Conservation (phyloP, 2,888 invertebrate genomes). For the Leucoma salicis region DNA sequence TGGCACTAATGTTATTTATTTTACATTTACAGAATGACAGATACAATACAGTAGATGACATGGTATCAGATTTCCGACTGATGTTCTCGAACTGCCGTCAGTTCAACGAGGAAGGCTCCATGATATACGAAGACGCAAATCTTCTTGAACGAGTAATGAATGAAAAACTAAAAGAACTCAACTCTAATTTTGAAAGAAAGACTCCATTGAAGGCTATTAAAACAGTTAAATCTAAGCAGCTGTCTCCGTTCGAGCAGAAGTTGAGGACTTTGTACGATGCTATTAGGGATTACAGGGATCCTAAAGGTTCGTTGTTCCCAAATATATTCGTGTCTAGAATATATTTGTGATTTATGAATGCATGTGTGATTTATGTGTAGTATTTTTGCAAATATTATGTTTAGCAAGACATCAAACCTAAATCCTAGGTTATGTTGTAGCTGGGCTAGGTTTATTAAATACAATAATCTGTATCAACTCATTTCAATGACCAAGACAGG, state of each 20-base stretch:
- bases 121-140: constrained; percentile 97
- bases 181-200: constrained; percentile 80
- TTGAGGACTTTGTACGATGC: constrained; percentile 93
- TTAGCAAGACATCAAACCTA: too few species aligned
- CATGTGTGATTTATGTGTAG: too few species aligned
- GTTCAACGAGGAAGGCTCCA: constrained; percentile 97
- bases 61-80: constrained; percentile 92
- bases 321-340: too few species aligned
- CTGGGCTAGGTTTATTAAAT: too few species aligned
- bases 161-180: constrained; percentile 90
- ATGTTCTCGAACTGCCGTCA: constrained; percentile 99
- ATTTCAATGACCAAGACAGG: too few species aligned
- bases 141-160: constrained; percentile 91
- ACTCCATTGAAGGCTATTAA: constrained; percentile 78
- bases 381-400: too few species aligned
- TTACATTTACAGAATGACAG: constrained; percentile 80
- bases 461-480: too few species aligned
- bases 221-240: constrained; percentile 67
- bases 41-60: constrained; percentile 92
- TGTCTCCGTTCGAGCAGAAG: constrained; percentile 87
- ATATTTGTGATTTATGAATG: too few species aligned
- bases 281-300: constrained; percentile 90
- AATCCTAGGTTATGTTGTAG: too few species aligned
- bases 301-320: constrained; percentile 71
- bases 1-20: neutral